These are phyloP conservation scores for Cataglyphis cursor DNA, from an alignment of 2,888 invertebrate genomes.

Conservation along the genomic window DNA sequence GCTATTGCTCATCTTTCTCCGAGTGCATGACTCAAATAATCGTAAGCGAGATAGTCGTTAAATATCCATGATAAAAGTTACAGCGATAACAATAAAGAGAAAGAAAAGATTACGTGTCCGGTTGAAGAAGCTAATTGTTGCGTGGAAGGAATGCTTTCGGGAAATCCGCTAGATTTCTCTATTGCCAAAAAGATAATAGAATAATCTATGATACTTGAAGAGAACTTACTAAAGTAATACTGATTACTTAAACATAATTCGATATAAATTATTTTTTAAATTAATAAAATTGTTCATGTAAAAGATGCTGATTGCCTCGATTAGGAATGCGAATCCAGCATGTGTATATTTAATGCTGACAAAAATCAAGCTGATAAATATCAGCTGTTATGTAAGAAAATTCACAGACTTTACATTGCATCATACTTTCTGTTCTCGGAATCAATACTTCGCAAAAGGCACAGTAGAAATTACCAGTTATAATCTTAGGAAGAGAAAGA, in stretches of 20 bases:
- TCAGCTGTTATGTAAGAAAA: slow-evolving; percentile 39
- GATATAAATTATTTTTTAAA: neutral
- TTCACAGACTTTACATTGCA: slow-evolving; percentile 38
- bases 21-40: slow-evolving; percentile 56
- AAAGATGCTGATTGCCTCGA: slow-evolving; percentile 5
- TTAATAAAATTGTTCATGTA: neutral
- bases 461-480: slow-evolving; percentile 12
- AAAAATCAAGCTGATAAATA: slow-evolving; percentile 22
- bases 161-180: neutral
- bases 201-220: neutral
- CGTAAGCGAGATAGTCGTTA: neutral
- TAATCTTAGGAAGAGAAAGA: slow-evolving; percentile 23
- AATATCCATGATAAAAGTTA: slow-evolving; percentile 1
- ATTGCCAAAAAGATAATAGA: neutral
- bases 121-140: neutral
- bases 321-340: neutral
- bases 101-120: neutral
- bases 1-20: slow-evolving; percentile 37
- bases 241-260: neutral
- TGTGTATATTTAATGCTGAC: neutral
- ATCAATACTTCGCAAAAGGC: slow-evolving; percentile 28
- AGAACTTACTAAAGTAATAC: neutral
- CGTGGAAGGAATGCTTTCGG: neutral
- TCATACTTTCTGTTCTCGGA: slow-evolving; percentile 38
- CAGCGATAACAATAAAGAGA: neutral